Evolutionary conservation across 1,140 invertebrate genomes (phyloP), one percentile per base, ranked within the genome.

Genomic region (Atopsyche davidsoni): DNA sequence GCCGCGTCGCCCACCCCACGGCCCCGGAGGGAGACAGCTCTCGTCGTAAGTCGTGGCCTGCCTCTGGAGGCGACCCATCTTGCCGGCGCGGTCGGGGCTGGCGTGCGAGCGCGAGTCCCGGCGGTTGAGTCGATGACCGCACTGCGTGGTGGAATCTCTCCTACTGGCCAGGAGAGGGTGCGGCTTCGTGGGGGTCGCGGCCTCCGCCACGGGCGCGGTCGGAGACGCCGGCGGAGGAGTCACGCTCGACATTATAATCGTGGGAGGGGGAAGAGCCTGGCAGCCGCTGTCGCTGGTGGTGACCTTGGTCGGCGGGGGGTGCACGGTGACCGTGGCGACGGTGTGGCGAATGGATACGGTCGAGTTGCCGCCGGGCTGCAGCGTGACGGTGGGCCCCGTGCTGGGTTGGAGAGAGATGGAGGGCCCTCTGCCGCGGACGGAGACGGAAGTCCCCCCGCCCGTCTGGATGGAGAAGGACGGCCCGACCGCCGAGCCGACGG

Each of bases 1-100:
- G 53, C 69, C 68, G n/a, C 69, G 59, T 14, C 87, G 87, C 19
- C 80, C 84, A 25, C 85, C 72, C 35, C 87, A 76, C 13, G 79
- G 77, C 21, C 81, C 78, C 14, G 85, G 83, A 21, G 85, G 85
- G 45, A 86, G 70, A 36, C 70, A 79, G 43, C 82, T 83, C 66
- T 93, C 90, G 67, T 93, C 90, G 65, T 89, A 89, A 32, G 89
- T 86, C 3, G 89, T 91, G 7, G 87, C 86, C 72, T 93, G 90
- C 31, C 90, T 75, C 59, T 86, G 85, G 36, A 92, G 69, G 40
- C 88, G 75, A 41, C 85, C 81, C 32, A 83, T 67, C 61, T 86
- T 81, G 1, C 80, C 75, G 17, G 78, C 76, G 6, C 81, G 73
- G 65, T 88, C 84, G 22, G 80, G 80, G 61, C 79, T 81, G 3